Evolutionary conservation across 1,140 invertebrate species (phyloP), one percentile per base, ranked within the genome.

Genomic region (Sinonovacula constricta): DNA sequence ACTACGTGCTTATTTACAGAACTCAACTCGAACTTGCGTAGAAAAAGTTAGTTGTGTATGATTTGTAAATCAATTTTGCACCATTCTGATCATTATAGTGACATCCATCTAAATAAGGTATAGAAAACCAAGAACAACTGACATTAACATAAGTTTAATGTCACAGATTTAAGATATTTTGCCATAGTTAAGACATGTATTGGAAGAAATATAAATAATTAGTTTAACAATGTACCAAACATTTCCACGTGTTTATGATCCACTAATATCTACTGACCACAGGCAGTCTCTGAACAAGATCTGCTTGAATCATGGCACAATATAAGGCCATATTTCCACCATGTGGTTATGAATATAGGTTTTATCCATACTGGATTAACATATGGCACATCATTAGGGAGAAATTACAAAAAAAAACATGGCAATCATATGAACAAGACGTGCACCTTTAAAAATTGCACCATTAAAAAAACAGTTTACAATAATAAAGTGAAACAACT

Each of bases 401-500:
- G 57, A 60, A 56, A 54, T 30, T n/a, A n/a, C n/a, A n/a, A n/a
- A 34, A 28, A 54, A 31, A 49, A 45, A 74, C 49, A 53, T 63
- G 71, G 59, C 57, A 18, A 22, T 54, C 33, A 71, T 60, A 54
- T 28, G 18, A 26, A 39, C 22, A 33, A 36, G 28, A 28, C 54
- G 59, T 74, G 71, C 71, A 74, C 71, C 71, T 28, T 70, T 31
- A 33, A 56, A 36, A 33, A 74, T 74, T 74, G 71, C 71, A 74
- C 71, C 71, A 74, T 56, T 63, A 18, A 45, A 45, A 45, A 45
- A 7, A 45, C 18, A 74, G 30, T 34, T 56, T 74, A 74, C 71
- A 74, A 74, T 57, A 65, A 74, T 70, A 70, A 70, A 36, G 33
- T 70, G 28, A 74, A 65, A 74, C 57, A 74, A 74, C 59, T 74